phyloP scores from a whole-genome alignment of 1,140 invertebrate genomes.

The Aricia agestis region DNA sequence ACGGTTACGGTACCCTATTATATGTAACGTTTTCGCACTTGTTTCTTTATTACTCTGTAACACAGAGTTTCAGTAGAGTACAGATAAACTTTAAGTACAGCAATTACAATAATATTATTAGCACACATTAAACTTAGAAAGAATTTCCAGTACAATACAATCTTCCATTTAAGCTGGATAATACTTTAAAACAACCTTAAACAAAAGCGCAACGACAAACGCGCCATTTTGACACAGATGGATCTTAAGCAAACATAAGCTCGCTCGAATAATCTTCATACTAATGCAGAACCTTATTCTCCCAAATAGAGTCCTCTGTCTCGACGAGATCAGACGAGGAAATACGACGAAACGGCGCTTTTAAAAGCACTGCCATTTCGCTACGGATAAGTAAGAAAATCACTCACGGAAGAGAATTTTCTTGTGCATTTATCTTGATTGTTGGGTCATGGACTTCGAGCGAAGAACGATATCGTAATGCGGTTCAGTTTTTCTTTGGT shows the following conservation, averaged over 20 bases:
- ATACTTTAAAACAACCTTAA: not conserved
- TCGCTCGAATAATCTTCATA: not conserved
- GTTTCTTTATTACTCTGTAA: no score
- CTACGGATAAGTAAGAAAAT: constrained; percentile 4
- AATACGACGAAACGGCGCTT: constrained; percentile 4
- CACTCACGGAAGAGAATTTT: not conserved
- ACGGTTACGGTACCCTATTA: no score
- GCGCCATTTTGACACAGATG: not conserved
- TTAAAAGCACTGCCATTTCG: constrained; percentile 3
- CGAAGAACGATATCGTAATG: not conserved
- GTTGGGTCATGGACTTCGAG: not conserved
- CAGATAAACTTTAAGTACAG: no score
- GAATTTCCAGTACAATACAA: not conserved
- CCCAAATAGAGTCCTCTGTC: not conserved
- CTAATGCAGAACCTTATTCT: not conserved
- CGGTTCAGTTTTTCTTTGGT: no score
- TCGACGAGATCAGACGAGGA: not conserved
- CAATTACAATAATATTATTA: no score
- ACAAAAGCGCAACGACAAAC: not conserved
- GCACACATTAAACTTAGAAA: not conserved
- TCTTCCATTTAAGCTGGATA: not conserved
- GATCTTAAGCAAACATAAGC: not conserved
- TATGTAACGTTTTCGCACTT: no score
- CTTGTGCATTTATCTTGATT: not conserved
- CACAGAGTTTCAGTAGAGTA: no score